These are phyloP conservation scores for Taeniopygia guttata DNA, from an alignment of 2,797 vertebrate species.

Conservation along the genomic window DNA sequence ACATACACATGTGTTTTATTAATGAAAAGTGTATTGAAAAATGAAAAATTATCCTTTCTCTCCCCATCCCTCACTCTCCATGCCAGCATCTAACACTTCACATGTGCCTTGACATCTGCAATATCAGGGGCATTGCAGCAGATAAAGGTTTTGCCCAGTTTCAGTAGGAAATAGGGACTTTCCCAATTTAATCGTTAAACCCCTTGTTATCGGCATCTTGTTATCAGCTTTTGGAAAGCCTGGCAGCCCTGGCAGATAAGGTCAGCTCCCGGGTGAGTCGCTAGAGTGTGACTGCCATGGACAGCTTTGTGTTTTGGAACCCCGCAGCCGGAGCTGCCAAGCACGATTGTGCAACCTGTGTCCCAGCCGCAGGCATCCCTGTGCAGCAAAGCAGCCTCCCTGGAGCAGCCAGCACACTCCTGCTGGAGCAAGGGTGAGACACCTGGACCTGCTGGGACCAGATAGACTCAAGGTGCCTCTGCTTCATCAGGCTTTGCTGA, in stretches of 20 bases:
- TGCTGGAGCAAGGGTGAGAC: not conserved
- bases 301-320: not conserved
- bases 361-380: not conserved
- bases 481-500: not conserved
- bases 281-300: rapidly evolving
- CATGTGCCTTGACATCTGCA: rapidly evolving
- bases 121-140: not conserved
- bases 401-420: not conserved
- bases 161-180: not conserved
- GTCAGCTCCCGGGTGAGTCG: not conserved
- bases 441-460: not conserved
- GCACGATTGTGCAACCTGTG: not conserved
- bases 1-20: not conserved
- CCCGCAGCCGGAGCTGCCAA: rapidly evolving
- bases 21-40: not conserved
- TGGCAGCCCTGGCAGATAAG: not conserved
- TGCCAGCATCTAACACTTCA: not conserved
- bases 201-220: not conserved
- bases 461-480: not conserved
- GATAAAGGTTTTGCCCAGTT: not conserved
- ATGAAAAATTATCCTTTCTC: not conserved
- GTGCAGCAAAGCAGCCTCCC: not conserved
- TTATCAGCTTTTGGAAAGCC: not conserved
- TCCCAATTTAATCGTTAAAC: not conserved
- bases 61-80: not conserved